Base-by-base conservation (phyloP, 2,113 vertebrate species). In the Cacatua alba region DNA sequence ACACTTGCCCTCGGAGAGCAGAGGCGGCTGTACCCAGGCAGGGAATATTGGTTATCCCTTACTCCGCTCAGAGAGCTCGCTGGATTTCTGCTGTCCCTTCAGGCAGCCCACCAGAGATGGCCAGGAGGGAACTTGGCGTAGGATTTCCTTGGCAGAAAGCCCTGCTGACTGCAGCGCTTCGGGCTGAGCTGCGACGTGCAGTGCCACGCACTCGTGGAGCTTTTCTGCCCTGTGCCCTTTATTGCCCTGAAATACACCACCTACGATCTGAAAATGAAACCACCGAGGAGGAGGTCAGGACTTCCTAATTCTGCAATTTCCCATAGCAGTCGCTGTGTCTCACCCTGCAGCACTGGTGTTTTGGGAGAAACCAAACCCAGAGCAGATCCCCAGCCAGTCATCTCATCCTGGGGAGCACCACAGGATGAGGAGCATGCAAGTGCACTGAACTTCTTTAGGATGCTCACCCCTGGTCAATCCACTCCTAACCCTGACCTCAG, bases 131-230 rank as follows among this genome's bases (percentile, higher is more conserved):
- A 31, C 74, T 37, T 6, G 2, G 83, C 0, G 0, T 48, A 83
- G 94, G 83, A 81, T 95, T 95, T 97, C 83, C 89, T 84, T 92
- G 92, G 94, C 95, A 94, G 91, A 35, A 71, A 82, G 77, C 81
- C 86, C 70, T 72, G 81, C 91, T 94, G 91, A 89, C 78, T 85
- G 81, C 77, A 87, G 75, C 0, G 2, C 86, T 86, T 75, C 7
- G 31, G 77, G 69, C 35, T n/a, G 74, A 92, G 78, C 74, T 49
- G 94, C 65, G 43, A 25, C 0, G 0, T 43, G 62, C 55, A 35
- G 48, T 41, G 77, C 65, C 26, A 0, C 3, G 35, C 29, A 25
- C 74, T 82, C 25, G 0, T 2, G 3, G 48, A 76, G 74, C 16
- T 87, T 78, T 71, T 64, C 74, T 92, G 69, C 51, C 55, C 44